Evolutionary conservation across 2,797 vertebrate species (phyloP).

Genomic region (Parauchenoglanis punctatus): DNA sequence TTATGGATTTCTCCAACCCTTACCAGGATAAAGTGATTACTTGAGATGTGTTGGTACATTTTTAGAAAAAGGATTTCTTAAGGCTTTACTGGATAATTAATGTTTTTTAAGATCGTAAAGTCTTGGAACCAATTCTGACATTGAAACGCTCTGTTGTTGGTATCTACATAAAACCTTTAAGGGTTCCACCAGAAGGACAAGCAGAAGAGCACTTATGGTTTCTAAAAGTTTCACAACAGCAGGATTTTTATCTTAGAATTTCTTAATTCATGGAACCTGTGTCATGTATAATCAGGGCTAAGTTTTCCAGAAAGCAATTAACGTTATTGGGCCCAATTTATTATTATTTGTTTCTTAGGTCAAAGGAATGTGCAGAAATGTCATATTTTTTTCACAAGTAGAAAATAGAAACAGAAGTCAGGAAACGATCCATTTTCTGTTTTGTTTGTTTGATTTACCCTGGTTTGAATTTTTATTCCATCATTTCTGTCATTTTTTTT

Average conservation of each 20-base stretch:
- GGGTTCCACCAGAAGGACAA: not conserved
- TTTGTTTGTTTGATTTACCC: not conserved
- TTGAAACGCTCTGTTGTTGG: not conserved
- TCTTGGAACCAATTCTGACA: not conserved
- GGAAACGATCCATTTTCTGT: not conserved
- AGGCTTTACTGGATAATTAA: constrained; percentile 9
- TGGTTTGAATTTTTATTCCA: constrained; percentile 8
- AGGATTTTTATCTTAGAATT: constrained; percentile 28
- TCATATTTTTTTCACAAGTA: not conserved
- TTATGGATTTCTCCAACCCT: not conserved
- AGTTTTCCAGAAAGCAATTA: constrained; percentile 1
- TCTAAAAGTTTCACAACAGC: not conserved
- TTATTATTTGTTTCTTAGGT: not conserved
- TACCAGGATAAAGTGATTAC: not conserved
- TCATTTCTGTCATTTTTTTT: not conserved
- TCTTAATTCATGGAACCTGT: constrained; percentile 20
- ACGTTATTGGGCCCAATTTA: not conserved
- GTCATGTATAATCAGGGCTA: constrained; percentile 13
- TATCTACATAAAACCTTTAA: not conserved
- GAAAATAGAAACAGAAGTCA: not conserved
- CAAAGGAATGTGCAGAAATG: not conserved
- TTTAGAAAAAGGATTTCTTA: not conserved
- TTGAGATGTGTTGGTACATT: not conserved
- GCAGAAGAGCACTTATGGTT: not conserved
- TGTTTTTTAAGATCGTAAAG: not conserved